These are phyloP conservation scores for Diplodus puntazzo DNA, from an alignment of 2,797 vertebrate species.

Conservation along the genomic window DNA sequence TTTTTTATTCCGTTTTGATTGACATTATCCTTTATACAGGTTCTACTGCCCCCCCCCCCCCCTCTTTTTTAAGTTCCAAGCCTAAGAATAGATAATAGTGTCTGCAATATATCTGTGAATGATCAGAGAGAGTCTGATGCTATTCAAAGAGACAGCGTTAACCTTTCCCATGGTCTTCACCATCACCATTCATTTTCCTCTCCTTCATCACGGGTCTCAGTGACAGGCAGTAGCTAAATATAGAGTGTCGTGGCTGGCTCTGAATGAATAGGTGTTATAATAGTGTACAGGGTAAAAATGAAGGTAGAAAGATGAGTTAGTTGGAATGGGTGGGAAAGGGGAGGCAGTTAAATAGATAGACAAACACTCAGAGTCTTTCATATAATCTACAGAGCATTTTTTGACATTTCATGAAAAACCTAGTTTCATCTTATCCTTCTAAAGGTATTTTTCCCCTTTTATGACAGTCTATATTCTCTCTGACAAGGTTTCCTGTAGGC, in stretches of 20 bases:
- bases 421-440: background rate
- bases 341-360: slow-evolving; percentile 3
- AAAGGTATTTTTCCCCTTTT: slow-evolving; percentile 12
- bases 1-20: slow-evolving; percentile 26
- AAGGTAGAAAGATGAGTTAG: background rate
- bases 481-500: slow-evolving; percentile 24
- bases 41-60: background rate
- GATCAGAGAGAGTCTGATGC: slow-evolving; percentile 63
- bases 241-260: slow-evolving; percentile 48
- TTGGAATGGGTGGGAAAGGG: background rate
- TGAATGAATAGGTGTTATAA: slow-evolving; percentile 55
- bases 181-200: slow-evolving; percentile 68
- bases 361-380: background rate
- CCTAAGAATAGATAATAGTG: slow-evolving; percentile 60
- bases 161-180: slow-evolving; percentile 69
- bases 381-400: background rate
- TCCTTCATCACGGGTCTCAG: slow-evolving; percentile 61
- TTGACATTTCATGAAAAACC: slow-evolving; percentile 9
- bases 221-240: slow-evolving; percentile 75
- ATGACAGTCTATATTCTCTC: slow-evolving; percentile 15
- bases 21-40: slow-evolving; percentile 36
- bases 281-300: slow-evolving; percentile 16
- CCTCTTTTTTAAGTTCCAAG: background rate
- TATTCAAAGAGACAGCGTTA: slow-evolving; percentile 66
- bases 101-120: slow-evolving; percentile 55